Evolutionary conservation across 2,888 invertebrate genomes (phyloP), one percentile per base, ranked within the genome.

Genomic region (Xanthia icteritia): DNA sequence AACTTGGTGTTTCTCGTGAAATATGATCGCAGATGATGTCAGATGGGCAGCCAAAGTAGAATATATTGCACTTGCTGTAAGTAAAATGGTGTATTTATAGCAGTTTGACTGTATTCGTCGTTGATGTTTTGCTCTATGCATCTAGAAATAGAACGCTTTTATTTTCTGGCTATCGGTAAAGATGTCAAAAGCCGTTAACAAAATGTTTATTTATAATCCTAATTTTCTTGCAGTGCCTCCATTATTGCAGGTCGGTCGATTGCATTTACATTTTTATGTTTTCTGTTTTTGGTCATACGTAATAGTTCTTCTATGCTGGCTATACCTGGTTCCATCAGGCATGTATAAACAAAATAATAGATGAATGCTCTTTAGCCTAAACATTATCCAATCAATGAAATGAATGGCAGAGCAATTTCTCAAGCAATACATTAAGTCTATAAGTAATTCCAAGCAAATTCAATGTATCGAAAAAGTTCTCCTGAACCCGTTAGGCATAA

Each of bases 1-100:
- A 74, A 74, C 63, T 78, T 69, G 39, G 74, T 69, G 60, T 73
- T 76, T 73, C 60, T 60, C 56, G n/a, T 72, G 72, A 87, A 75
- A 80, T 83, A 76, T 73, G 73, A 72, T 20, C 42, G 70, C 9
- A 27, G 23, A 66, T 64, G 60, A 71, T 69, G 68, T 72, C 61
- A 45, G 36, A 67, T 75, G 58, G 48, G 61, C 39, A 69, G 45
- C 39, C 39, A 56, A 72, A 69, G n/a, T 81, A 45, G 64, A 73
- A 63, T 81, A 61, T 75, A 75, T 76, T 76, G 39, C 58, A 60
- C 39, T 60, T 73, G 56, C 4, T 54, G 2, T 65, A 27, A 42
- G 15, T 66, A 20, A 83, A 15, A 68, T 42, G 15, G n/a, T 17
- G 6, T 39, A 45, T n/a, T 11, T 63, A 20, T 54, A 31, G 1